These are phyloP conservation scores for Pinna nobilis DNA, from an alignment of 1,140 invertebrate genomes.

Conservation along the genomic window DNA sequence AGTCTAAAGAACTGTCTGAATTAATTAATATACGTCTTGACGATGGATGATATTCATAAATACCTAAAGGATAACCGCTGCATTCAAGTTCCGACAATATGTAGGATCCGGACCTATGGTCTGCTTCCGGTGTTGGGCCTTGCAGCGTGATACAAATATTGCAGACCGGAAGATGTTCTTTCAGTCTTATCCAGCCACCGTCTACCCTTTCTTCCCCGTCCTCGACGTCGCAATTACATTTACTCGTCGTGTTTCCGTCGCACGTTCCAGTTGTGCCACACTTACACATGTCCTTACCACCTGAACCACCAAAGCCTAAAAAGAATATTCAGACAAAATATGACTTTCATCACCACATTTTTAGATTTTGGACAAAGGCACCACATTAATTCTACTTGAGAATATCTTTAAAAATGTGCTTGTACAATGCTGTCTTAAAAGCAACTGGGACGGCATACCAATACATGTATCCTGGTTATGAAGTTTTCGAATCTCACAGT, in stretches of 20 bases:
- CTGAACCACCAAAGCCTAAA: conserved; percentile 55
- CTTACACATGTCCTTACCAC: conserved; percentile 48
- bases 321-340: no score
- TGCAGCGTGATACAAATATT: conserved; percentile 49
- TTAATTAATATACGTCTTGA: no score
- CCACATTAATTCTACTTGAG: no score
- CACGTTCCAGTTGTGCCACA: conserved; percentile 58
- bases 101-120: conserved; percentile 21
- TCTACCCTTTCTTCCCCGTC: conserved; percentile 42
- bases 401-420: no score
- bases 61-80: conserved; percentile 21
- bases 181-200: conserved; percentile 42
- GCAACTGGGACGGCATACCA: no score
- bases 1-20: no score
- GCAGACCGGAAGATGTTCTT: conserved; percentile 51
- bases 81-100: conserved; percentile 40
- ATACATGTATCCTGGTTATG: no score
- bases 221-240: conserved; percentile 52
- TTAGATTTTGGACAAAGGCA: no score
- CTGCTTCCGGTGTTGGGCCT: conserved; percentile 1
- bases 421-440: no score
- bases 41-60: background rate
- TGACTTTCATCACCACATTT: no score
- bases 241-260: conserved; percentile 5
- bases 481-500: no score